Evolutionary conservation across 2,888 invertebrate genomes (phyloP).

Genomic region (Anoplius nigerrimus): DNA sequence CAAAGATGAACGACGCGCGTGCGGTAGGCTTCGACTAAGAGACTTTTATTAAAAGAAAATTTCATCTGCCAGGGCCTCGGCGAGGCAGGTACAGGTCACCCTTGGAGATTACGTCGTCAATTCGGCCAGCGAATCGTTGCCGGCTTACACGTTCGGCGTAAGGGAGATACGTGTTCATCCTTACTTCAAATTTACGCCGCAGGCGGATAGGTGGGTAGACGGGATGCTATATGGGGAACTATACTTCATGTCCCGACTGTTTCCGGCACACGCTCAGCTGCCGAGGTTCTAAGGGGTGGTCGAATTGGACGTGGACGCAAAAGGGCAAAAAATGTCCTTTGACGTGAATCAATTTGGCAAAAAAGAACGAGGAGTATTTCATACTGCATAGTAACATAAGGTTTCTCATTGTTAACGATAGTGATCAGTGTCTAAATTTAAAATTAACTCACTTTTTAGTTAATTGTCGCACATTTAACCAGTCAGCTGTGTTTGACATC

Average conservation of each 20-base stretch:
- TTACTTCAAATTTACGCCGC: conserved; percentile 94
- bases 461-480: too few relatives aligned
- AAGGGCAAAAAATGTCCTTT: too few relatives aligned
- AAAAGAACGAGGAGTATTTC: too few relatives aligned
- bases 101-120: conserved; percentile 95
- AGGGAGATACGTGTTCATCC: conserved; percentile 93
- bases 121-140: conserved; percentile 92
- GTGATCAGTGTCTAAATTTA: too few relatives aligned
- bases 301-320: not conserved
- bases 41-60: not conserved
- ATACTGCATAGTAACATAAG: too few relatives aligned
- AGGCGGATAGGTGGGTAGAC: conserved; percentile 80
- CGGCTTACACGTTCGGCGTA: conserved; percentile 95
- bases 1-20: too few relatives aligned
- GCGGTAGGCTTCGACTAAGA: not conserved
- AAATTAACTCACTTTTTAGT: too few relatives aligned
- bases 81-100: conserved; percentile 93
- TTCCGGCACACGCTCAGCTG: too few relatives aligned
- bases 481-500: too few relatives aligned
- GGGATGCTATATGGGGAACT: not conserved
- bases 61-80: conserved; percentile 81
- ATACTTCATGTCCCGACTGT: too few relatives aligned
- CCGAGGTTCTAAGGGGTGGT: not conserved
- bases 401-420: too few relatives aligned
- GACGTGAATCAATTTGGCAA: too few relatives aligned